A percentile compares a stretch with the other conserved stretches of the same genome.
Conservation (phyloP, 2,888 invertebrate genomes). For the Hylaea fasciaria region DNA sequence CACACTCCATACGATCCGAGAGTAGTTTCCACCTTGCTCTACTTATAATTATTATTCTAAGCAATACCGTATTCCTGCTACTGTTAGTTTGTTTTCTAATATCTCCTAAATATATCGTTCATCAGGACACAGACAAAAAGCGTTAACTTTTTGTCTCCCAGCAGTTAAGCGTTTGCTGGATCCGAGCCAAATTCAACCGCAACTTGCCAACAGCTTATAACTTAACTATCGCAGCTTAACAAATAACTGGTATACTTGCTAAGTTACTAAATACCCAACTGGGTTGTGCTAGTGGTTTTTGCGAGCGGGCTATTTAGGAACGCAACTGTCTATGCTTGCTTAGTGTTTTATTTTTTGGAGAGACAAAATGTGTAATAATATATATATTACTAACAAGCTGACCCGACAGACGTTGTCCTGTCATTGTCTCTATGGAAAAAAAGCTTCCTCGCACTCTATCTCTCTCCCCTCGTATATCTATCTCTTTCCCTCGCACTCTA, state of each 20-base stretch:
- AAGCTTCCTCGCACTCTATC: too few relatives aligned
- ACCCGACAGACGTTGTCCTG: too few relatives aligned
- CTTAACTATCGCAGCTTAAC: conserved; percentile 46
- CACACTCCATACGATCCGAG: too few relatives aligned
- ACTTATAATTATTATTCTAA: too few relatives aligned
- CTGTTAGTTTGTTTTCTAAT: too few relatives aligned
- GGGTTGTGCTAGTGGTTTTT: conserved; percentile 30
- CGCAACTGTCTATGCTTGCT: conserved; percentile 3
- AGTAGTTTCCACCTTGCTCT: too few relatives aligned
- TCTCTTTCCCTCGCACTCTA: too few relatives aligned
- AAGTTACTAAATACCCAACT: conserved; percentile 27
- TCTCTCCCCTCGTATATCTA: too few relatives aligned
- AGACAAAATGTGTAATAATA: too few relatives aligned
- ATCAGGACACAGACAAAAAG: conserved; percentile 44
- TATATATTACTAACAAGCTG: too few relatives aligned
- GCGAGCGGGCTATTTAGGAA: conserved; percentile 2
- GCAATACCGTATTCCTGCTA: too few relatives aligned
- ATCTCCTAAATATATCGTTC: conserved; percentile 20
- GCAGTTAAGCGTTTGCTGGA: conserved; percentile 43
- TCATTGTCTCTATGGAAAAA: too few relatives aligned
- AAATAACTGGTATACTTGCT: conserved; percentile 42
- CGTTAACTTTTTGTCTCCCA: conserved; percentile 42
- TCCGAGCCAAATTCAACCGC: conserved; percentile 41
- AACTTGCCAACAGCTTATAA: conserved; percentile 48
- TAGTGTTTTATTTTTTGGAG: not conserved